Evolutionary conservation across 1,140 invertebrate genomes (phyloP).

Genomic region (Pseudomyrmex gracilis): DNA sequence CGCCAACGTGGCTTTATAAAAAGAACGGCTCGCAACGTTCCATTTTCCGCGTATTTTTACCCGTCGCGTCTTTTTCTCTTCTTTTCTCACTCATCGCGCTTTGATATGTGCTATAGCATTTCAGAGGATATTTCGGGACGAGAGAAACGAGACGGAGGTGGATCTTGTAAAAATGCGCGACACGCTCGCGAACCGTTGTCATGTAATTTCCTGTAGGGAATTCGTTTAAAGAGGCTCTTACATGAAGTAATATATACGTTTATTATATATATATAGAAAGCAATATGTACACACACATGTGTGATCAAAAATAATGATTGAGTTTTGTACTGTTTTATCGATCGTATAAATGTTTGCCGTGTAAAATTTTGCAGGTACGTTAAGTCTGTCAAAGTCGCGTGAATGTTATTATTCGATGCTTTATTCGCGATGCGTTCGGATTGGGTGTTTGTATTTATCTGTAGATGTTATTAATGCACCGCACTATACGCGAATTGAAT

Average conservation of each 20-base stretch:
- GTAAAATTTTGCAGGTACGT: neutral
- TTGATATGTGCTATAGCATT: neutral
- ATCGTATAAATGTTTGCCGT: neutral
- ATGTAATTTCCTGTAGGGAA: slow-evolving; percentile 29
- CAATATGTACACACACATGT: no score
- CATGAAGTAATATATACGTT: neutral
- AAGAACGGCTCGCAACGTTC: slow-evolving; percentile 44
- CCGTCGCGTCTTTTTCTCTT: slow-evolving; percentile 34
- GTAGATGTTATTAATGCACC: slow-evolving; percentile 29
- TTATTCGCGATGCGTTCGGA: neutral
- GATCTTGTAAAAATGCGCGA: slow-evolving; percentile 43
- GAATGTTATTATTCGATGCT: no score
- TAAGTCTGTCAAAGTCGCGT: neutral
- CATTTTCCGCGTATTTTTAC: slow-evolving; percentile 55
- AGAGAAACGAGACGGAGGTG: slow-evolving; percentile 28
- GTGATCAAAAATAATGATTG: neutral
- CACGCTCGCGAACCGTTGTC: slow-evolving; percentile 16
- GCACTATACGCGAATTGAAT: neutral
- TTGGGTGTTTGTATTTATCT: neutral
- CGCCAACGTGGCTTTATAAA: slow-evolving; percentile 32
- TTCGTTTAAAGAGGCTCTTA: slow-evolving; percentile 8
- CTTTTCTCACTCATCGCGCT: neutral
- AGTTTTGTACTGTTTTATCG: neutral
- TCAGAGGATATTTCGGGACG: slow-evolving; percentile 11
- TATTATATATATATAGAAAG: no score